Percentiles rank a stretch among this genome's conserved stretches.
These are phyloP conservation scores for Ophion ellenae DNA, from an alignment of 2,888 invertebrate genomes.

Conservation along the genomic window DNA sequence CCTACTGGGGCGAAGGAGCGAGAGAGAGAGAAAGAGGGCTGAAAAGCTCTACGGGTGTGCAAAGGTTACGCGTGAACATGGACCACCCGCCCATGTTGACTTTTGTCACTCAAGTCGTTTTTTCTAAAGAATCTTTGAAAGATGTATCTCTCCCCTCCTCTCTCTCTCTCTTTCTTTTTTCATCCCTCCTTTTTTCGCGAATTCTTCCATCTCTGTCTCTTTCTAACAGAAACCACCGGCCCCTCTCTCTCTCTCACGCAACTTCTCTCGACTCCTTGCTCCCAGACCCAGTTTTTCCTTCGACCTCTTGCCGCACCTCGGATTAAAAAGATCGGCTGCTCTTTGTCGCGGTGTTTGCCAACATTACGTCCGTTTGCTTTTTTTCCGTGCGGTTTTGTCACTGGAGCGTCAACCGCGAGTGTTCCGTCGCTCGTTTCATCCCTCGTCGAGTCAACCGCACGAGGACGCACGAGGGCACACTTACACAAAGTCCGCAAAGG, in stretches of 20 bases:
- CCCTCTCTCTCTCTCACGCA: not conserved
- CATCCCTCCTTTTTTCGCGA: not conserved
- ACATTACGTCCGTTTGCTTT: slow-evolving; percentile 47
- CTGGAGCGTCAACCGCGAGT: slow-evolving; percentile 61
- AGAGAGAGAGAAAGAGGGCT: slow-evolving; percentile 44
- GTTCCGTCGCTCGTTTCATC: slow-evolving; percentile 60
- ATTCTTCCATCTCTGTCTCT: slow-evolving; percentile 4
- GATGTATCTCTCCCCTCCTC: not conserved
- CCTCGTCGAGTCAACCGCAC: slow-evolving; percentile 50
- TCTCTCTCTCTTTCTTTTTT: no score
- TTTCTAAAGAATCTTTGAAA: slow-evolving; percentile 34
- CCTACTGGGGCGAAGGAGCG: slow-evolving; percentile 9
- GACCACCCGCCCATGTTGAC: slow-evolving; percentile 67
- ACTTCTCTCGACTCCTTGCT: slow-evolving; percentile 5
- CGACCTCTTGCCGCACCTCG: slow-evolving; percentile 19
- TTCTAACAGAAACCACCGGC: not conserved
- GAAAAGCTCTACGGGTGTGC: slow-evolving; percentile 61
- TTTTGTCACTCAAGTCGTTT: slow-evolving; percentile 63
- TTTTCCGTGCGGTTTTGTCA: slow-evolving; percentile 58
- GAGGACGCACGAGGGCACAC: slow-evolving; percentile 43
- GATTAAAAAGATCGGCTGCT: slow-evolving; percentile 31
- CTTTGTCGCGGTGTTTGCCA: slow-evolving; percentile 56
- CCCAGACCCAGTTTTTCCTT: slow-evolving; percentile 1
- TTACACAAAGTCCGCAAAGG: slow-evolving; percentile 20
- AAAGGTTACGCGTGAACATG: slow-evolving; percentile 66